These are phyloP conservation scores for Saturnia japonica DNA, from an alignment of 2,888 invertebrate species.

Conservation along the genomic window DNA sequence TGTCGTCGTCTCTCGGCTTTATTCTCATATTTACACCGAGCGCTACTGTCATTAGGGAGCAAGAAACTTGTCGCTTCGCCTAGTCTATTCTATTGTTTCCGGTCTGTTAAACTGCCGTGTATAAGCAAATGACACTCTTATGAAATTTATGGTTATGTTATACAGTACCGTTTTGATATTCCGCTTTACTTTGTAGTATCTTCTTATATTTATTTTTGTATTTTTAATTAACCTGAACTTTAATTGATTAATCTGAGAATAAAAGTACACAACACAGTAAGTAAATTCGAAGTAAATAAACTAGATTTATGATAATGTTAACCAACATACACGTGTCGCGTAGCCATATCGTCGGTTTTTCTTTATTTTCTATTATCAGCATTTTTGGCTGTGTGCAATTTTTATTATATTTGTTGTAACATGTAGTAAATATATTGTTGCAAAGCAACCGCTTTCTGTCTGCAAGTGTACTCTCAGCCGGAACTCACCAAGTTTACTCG, in stretches of 20 bases:
- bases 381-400: too few relatives aligned
- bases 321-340: too few relatives aligned
- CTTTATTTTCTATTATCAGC: too few relatives aligned
- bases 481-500: background rate
- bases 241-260: too few relatives aligned
- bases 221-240: too few relatives aligned
- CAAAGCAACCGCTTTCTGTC: slow-evolving; percentile 49
- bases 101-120: slow-evolving; percentile 6
- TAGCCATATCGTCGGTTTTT: too few relatives aligned
- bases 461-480: slow-evolving; percentile 28
- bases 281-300: too few relatives aligned
- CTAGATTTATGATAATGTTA: too few relatives aligned
- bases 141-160: background rate
- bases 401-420: slow-evolving; percentile 10
- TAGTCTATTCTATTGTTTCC: slow-evolving; percentile 18
- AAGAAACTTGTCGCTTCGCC: slow-evolving; percentile 11
- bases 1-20: slow-evolving; percentile 9
- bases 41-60: slow-evolving; percentile 7
- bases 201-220: background rate
- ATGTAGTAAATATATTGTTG: slow-evolving; percentile 29
- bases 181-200: background rate
- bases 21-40: slow-evolving; percentile 9
- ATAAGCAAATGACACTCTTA: slow-evolving; percentile 7
- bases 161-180: background rate
- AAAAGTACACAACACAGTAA: too few relatives aligned